Conservation (phyloP, 1,140 invertebrate species). For the Manduca sexta region DNA sequence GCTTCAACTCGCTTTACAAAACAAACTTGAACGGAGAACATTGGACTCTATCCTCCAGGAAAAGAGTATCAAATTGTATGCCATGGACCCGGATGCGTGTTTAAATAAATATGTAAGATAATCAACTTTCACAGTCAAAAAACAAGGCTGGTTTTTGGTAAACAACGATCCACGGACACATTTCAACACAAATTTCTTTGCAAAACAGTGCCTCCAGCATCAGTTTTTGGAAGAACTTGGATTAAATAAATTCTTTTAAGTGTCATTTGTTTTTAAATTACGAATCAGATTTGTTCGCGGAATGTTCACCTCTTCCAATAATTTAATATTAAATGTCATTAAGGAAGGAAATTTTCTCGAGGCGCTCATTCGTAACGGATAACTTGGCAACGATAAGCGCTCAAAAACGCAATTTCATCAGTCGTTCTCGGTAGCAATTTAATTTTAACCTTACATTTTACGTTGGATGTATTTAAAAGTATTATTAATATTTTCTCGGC, state of each 20-base stretch:
- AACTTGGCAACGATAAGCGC: background rate
- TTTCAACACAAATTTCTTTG: conserved; percentile 41
- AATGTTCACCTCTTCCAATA: conserved; percentile 27
- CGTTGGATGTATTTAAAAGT: background rate
- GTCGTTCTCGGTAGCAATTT: no score
- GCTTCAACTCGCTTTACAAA: conserved; percentile 45
- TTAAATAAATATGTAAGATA: conserved; percentile 41
- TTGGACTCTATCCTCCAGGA: conserved; percentile 12
- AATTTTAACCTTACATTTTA: background rate
- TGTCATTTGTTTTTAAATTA: conserved; percentile 37
- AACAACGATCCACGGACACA: conserved; percentile 24
- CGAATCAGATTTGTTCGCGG: conserved; percentile 30
- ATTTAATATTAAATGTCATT: conserved; percentile 21
- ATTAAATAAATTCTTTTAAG: conserved; percentile 53
- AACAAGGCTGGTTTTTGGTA: conserved; percentile 37
- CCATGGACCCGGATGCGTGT: conserved; percentile 13
- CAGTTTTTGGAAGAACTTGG: conserved; percentile 48
- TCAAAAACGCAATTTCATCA: no score
- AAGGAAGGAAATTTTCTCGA: conserved; percentile 4
- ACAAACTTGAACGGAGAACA: conserved; percentile 15
- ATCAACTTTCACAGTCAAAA: conserved; percentile 27
- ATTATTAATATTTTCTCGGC: background rate
- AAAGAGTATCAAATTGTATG: no score
- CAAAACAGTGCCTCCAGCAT: conserved; percentile 47
- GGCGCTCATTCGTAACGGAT: background rate